phyloP scores from a whole-genome alignment of 2,888 invertebrate species.

The Schrankia costaestrigalis region DNA sequence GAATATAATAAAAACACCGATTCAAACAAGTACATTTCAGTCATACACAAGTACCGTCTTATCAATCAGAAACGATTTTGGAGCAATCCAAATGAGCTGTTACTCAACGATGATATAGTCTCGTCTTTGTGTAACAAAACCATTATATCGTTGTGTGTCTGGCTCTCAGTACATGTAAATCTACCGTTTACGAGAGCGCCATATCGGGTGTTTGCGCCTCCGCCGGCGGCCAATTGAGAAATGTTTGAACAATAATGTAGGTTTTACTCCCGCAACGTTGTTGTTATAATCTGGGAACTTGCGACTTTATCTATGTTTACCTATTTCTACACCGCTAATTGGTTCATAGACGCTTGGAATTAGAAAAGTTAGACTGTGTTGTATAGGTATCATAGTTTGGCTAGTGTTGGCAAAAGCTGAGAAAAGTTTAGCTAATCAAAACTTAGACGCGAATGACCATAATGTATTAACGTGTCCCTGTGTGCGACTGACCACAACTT shows the following conservation, averaged over 20 bases:
- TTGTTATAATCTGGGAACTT: slow-evolving; percentile 19
- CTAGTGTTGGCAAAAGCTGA: too few relatives aligned
- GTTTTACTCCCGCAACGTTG: slow-evolving; percentile 28
- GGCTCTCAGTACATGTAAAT: slow-evolving; percentile 24
- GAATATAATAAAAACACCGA: too few relatives aligned
- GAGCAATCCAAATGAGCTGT: neutral
- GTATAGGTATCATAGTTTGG: too few relatives aligned
- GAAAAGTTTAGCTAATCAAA: too few relatives aligned
- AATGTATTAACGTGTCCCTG: too few relatives aligned
- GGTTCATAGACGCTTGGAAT: neutral
- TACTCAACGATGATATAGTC: slow-evolving; percentile 17
- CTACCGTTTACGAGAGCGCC: slow-evolving; percentile 31
- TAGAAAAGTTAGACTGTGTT: too few relatives aligned
- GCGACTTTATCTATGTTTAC: slow-evolving; percentile 3
- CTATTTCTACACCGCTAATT: slow-evolving; percentile 3
- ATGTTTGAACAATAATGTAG: slow-evolving; percentile 49
- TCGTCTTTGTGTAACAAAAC: slow-evolving; percentile 19
- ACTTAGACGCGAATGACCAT: too few relatives aligned
- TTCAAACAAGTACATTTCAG: too few relatives aligned
- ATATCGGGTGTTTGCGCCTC: slow-evolving; percentile 34
- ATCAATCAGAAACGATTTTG: neutral
- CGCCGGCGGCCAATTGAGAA: slow-evolving; percentile 36
- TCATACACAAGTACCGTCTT: neutral
- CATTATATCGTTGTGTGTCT: slow-evolving; percentile 7
- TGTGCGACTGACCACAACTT: too few relatives aligned